These are phyloP conservation scores for Rhabditoides inermis DNA, from an alignment of 2,888 invertebrate species.

Conservation along the genomic window DNA sequence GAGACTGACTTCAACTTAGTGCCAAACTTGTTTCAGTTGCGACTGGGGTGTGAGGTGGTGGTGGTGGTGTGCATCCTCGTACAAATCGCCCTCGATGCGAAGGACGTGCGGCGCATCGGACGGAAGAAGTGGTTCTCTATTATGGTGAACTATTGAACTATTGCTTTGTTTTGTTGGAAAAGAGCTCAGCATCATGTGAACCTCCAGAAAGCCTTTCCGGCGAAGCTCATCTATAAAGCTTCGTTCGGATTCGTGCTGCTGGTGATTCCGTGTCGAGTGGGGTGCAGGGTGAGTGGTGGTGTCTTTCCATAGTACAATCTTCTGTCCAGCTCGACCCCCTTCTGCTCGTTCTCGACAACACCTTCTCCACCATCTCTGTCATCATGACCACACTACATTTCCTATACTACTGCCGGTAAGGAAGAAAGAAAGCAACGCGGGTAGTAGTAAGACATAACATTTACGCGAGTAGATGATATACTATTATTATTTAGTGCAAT, in stretches of 20 bases:
- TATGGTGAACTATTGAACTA: constrained; percentile 20
- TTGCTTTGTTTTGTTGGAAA: constrained; percentile 21
- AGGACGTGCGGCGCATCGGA: constrained; percentile 42
- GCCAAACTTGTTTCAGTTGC: constrained; percentile 21
- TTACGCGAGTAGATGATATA: neutral
- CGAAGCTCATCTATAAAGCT: constrained; percentile 83
- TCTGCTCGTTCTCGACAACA: constrained; percentile 29
- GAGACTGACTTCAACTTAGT: no score
- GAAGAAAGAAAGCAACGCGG: neutral
- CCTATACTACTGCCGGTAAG: constrained; percentile 25
- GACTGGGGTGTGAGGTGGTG: constrained; percentile 32
- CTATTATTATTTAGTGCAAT: constrained; percentile 19
- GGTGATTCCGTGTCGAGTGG: constrained; percentile 70
- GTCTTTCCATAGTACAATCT: neutral
- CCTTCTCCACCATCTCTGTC: constrained; percentile 25
- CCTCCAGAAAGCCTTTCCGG: constrained; percentile 73
- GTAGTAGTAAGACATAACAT: neutral
- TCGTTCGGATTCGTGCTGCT: constrained; percentile 80
- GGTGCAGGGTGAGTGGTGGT: constrained; percentile 14
- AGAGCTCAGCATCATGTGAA: no score
- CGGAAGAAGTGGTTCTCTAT: constrained; percentile 66
- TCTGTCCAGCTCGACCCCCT: neutral
- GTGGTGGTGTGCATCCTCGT: constrained; percentile 30
- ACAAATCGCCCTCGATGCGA: constrained; percentile 34
- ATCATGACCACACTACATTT: constrained; percentile 29